Conservation (phyloP, 2,888 invertebrate genomes). For the Lochmaea capreae region DNA sequence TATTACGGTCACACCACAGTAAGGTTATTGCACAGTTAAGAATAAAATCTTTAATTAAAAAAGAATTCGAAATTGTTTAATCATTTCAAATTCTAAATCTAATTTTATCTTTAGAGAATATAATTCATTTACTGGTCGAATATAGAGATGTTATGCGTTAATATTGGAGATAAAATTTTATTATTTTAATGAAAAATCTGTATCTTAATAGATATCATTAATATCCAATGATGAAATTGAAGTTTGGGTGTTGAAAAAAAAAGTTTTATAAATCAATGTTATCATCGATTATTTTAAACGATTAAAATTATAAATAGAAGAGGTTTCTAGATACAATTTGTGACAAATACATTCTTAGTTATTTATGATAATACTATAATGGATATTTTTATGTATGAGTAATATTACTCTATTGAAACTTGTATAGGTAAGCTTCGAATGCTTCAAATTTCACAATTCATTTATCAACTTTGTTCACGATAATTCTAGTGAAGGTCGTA, state of each 20-base stretch:
- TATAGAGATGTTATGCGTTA: no score
- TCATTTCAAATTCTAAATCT: background rate
- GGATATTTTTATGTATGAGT: background rate
- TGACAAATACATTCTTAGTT: background rate
- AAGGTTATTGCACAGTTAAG: background rate
- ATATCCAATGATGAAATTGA: no score
- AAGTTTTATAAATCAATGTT: background rate
- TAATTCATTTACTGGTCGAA: no score
- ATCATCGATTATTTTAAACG: background rate
- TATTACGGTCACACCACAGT: background rate
- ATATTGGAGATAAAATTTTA: no score
- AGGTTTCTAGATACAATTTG: background rate
- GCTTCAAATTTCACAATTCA: background rate
- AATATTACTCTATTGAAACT: background rate
- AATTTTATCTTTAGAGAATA: no score
- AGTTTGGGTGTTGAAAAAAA: no score
- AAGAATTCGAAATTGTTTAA: no score
- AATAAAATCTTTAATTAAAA: background rate
- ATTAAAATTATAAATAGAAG: conserved; percentile 2
- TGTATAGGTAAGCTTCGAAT: background rate
- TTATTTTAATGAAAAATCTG: no score
- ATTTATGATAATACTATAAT: background rate
- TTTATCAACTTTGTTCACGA: background rate
- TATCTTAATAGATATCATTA: no score
- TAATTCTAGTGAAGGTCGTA: background rate